A percentile compares a stretch with the other conserved stretches of the same genome.
These are phyloP conservation scores for Theropithecus gelada DNA, from an alignment of 2,113 vertebrate genomes.

Conservation along the genomic window DNA sequence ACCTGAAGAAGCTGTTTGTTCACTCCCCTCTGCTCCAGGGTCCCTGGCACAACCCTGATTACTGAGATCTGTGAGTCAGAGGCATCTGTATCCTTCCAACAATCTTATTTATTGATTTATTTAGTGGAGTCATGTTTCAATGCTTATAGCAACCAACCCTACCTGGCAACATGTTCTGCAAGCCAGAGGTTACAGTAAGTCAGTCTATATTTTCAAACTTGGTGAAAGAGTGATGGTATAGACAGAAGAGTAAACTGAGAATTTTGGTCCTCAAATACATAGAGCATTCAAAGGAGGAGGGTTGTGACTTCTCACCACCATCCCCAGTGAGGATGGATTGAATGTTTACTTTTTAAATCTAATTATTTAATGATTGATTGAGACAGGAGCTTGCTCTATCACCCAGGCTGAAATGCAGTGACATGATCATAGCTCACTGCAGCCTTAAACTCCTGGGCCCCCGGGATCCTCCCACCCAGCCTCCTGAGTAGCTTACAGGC, in stretches of 20 bases:
- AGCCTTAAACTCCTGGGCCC: too few relatives aligned
- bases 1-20: not conserved
- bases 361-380: too few relatives aligned
- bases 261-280: not conserved
- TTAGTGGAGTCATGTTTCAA: not conserved
- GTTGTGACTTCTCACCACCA: not conserved
- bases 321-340: not conserved
- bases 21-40: not conserved
- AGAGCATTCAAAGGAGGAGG: not conserved
- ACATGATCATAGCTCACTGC: too few relatives aligned
- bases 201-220: not conserved
- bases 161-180: not conserved
- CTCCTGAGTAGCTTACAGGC: too few relatives aligned
- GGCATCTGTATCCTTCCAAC: not conserved
- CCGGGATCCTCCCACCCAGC: too few relatives aligned
- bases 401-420: too few relatives aligned
- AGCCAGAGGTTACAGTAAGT: not conserved
- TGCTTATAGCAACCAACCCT: not conserved
- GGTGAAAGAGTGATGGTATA: not conserved
- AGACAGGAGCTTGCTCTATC: too few relatives aligned
- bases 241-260: not conserved
- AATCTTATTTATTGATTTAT: not conserved
- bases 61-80: not conserved
- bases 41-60: not conserved
- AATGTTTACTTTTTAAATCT: too few relatives aligned